Evolutionary conservation across 1,140 invertebrate species (phyloP).

Genomic region (Onthophagus taurus): DNA sequence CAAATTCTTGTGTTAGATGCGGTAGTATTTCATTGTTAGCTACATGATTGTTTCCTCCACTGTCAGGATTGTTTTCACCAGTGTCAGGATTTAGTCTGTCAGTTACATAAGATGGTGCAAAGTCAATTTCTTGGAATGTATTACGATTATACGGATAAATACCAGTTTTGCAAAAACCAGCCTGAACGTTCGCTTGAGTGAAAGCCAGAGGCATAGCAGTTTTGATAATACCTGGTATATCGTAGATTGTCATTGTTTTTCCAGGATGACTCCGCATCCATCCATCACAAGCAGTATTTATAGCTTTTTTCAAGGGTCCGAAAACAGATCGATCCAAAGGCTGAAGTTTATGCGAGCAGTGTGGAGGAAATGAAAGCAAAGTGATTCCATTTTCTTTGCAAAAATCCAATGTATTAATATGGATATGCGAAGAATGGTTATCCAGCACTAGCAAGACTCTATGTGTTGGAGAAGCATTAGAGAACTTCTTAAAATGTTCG

Average conservation of each 20-base stretch:
- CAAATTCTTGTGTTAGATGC: no score
- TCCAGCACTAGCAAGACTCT: conserved; percentile 18
- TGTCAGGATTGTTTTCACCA: no score
- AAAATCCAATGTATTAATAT: conserved; percentile 24
- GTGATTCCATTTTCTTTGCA: conserved; percentile 31
- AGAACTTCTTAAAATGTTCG: conserved; percentile 31
- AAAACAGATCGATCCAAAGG: conserved; percentile 36
- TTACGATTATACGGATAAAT: no score
- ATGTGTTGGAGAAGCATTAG: conserved; percentile 19
- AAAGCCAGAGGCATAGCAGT: conserved; percentile 30
- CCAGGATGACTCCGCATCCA: conserved; percentile 40
- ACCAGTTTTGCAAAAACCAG: no score
- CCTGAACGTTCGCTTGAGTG: no score
- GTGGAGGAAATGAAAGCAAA: conserved; percentile 34
- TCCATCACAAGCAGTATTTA: conserved; percentile 16
- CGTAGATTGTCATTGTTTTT: conserved; percentile 40
- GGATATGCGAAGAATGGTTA: conserved; percentile 22
- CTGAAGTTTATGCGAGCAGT: conserved; percentile 34
- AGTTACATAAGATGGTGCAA: no score
- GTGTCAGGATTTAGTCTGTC: no score
- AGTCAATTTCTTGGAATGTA: no score
- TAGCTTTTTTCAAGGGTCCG: conserved; percentile 35
- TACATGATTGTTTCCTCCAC: no score
- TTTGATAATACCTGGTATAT: conserved; percentile 36
- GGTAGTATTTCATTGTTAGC: no score